phyloP scores from a whole-genome alignment of 2,888 invertebrate species.

The Harmothoe impar region DNA sequence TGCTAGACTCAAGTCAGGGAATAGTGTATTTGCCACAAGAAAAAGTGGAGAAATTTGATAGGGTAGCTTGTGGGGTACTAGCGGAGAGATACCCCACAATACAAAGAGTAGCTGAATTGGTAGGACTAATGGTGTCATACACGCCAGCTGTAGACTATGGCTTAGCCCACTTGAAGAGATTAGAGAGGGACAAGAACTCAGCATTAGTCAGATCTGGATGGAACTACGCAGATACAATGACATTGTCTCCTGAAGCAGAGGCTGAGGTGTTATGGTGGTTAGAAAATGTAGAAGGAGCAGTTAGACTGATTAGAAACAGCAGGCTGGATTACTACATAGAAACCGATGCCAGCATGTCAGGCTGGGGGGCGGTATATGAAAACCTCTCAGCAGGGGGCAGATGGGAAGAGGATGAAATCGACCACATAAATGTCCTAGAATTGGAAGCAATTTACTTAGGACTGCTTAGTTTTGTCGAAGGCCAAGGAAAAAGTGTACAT shows the following conservation, averaged over 20 bases:
- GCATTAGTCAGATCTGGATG: not conserved
- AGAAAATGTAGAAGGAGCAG: not conserved
- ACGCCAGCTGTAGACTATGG: not conserved
- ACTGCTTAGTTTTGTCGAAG: not conserved
- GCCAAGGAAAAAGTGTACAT: not conserved
- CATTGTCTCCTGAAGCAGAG: not conserved
- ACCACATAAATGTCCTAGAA: constrained; percentile 8
- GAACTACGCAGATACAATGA: not conserved
- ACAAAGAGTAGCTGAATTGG: not conserved
- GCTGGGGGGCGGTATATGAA: not conserved
- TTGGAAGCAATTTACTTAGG: too few species aligned
- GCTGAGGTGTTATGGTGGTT: not conserved
- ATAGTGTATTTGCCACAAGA: not conserved
- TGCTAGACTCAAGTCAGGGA: not conserved
- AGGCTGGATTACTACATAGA: not conserved
- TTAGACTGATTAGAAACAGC: not conserved
- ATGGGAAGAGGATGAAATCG: not conserved
- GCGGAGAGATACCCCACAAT: not conserved
- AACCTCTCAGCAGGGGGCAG: not conserved
- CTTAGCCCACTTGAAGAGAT: not conserved
- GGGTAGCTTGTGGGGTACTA: not conserved
- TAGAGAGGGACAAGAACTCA: not conserved
- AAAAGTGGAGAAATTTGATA: not conserved
- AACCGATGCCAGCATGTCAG: not conserved
- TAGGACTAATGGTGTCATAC: not conserved